These are phyloP conservation scores for Nipponia nippon DNA, from an alignment of 2,113 vertebrate genomes.

Conservation along the genomic window DNA sequence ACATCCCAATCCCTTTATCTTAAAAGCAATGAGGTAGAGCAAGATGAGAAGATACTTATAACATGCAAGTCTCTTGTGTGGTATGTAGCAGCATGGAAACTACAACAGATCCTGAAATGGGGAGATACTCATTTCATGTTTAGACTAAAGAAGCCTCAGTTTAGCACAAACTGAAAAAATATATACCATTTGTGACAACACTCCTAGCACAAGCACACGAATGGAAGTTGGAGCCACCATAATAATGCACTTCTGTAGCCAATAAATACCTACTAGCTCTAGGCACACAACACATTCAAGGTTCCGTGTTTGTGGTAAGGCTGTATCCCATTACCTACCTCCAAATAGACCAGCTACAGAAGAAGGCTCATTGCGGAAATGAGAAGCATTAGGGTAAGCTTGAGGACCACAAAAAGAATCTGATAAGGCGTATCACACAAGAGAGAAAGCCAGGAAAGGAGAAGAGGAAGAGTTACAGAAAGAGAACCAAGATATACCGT, in stretches of 20 bases:
- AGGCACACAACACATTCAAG: background rate
- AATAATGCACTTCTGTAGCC: background rate
- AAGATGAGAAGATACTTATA: background rate
- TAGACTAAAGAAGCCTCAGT: background rate
- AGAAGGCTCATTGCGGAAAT: slow-evolving; percentile 83
- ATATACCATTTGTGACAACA: background rate
- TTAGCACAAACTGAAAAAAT: background rate
- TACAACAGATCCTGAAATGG: slow-evolving; percentile 26
- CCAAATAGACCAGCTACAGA: slow-evolving; percentile 86
- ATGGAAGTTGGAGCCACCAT: background rate
- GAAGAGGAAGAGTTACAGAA: slow-evolving; percentile 56
- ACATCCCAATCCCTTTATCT: background rate
- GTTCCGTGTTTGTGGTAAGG: background rate
- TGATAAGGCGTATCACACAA: slow-evolving; percentile 71
- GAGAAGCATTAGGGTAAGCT: slow-evolving; percentile 82
- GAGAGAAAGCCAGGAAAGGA: slow-evolving; percentile 56
- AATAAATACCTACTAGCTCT: background rate
- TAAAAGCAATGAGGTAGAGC: background rate
- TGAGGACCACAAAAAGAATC: slow-evolving; percentile 86
- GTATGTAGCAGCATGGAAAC: background rate
- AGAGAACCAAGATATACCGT: slow-evolving; percentile 31
- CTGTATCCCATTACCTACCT: slow-evolving; percentile 74
- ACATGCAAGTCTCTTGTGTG: background rate
- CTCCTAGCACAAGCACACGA: background rate
- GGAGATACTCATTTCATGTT: slow-evolving; percentile 44